Conservation (phyloP, 1,140 invertebrate genomes). For the Drosophila grimshawi region DNA sequence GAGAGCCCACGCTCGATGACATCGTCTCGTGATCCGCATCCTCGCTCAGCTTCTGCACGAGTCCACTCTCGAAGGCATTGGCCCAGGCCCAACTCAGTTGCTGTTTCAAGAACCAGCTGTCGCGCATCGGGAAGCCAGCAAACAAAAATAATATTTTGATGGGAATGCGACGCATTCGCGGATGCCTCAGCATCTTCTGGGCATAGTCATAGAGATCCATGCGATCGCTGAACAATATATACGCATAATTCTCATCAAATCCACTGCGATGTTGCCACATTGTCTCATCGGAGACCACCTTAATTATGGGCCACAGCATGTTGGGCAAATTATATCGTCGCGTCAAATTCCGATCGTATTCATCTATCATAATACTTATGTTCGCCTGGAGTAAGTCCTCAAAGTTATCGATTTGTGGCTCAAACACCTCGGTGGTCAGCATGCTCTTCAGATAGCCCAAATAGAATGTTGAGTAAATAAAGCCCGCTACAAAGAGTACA, state of each 20-base stretch:
- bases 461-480: constrained; percentile 64
- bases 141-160: constrained; percentile 64
- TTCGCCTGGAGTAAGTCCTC: constrained; percentile 53
- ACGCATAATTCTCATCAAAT: constrained; percentile 59
- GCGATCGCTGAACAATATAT: constrained; percentile 66
- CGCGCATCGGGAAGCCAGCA: constrained; percentile 61
- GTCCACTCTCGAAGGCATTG: constrained; percentile 61
- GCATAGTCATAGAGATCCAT: constrained; percentile 59
- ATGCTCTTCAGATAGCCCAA: constrained; percentile 62
- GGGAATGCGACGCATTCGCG: constrained; percentile 58
- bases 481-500: constrained; percentile 56
- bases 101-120: constrained; percentile 61
- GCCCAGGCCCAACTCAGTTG: constrained; percentile 55
- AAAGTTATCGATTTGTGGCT: constrained; percentile 56
- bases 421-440: constrained; percentile 66
- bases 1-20: constrained; percentile 50
- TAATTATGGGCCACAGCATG: constrained; percentile 38
- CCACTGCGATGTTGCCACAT: constrained; percentile 44
- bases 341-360: constrained; percentile 42
- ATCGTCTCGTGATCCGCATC: constrained; percentile 65
- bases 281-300: constrained; percentile 38
- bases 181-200: constrained; percentile 58
- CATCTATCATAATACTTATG: constrained; percentile 55
- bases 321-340: constrained; percentile 50
- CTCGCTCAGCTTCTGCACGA: constrained; percentile 52